A percentile compares a stretch with the other conserved stretches of the same genome.
Evolutionary conservation across 2,888 invertebrate species (phyloP).

Genomic region (Ophion obscuratus): DNA sequence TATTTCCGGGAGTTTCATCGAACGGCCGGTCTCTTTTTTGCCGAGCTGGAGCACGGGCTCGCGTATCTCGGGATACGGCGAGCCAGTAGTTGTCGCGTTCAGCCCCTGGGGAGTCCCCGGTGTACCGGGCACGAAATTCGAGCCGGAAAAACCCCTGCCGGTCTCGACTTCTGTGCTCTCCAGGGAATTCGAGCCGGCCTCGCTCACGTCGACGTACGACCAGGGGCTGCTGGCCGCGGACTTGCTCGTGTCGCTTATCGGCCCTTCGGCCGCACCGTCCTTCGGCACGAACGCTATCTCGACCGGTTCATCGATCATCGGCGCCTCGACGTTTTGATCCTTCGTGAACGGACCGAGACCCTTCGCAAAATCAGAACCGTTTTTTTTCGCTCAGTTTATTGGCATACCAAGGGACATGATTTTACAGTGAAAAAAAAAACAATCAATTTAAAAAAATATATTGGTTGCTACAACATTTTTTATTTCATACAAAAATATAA

Average conservation of each 20-base stretch:
- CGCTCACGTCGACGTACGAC: conserved; percentile 78
- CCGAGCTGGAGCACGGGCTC: conserved; percentile 88
- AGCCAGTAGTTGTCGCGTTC: not conserved
- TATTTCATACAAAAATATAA: too few relatives aligned
- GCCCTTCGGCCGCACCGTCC: conserved; percentile 49
- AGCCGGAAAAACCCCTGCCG: conserved; percentile 80
- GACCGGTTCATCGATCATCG: conserved; percentile 47
- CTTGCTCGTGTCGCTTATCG: conserved; percentile 48
- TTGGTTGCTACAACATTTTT: too few relatives aligned
- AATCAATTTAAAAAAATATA: too few relatives aligned
- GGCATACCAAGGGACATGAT: conserved; percentile 35
- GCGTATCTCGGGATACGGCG: conserved; percentile 86
- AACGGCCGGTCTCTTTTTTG: conserved; percentile 81
- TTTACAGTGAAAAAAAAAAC: conserved; percentile 5
- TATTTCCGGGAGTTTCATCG: conserved; percentile 85
- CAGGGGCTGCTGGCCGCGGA: conserved; percentile 74
- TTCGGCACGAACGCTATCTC: conserved; percentile 51
- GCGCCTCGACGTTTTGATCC: conserved; percentile 72
- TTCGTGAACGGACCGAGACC: conserved; percentile 80
- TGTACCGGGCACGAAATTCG: conserved; percentile 68
- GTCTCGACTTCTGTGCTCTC: conserved; percentile 77
- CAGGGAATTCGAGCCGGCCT: conserved; percentile 80
- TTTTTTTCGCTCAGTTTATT: too few relatives aligned
- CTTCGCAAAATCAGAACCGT: conserved; percentile 59
- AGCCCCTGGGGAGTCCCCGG: conserved; percentile 26